A percentile compares a stretch with the other conserved stretches of the same genome.
Conservation (phyloP, 2,797 vertebrate genomes). For the Xiphophorus birchmanni region DNA sequence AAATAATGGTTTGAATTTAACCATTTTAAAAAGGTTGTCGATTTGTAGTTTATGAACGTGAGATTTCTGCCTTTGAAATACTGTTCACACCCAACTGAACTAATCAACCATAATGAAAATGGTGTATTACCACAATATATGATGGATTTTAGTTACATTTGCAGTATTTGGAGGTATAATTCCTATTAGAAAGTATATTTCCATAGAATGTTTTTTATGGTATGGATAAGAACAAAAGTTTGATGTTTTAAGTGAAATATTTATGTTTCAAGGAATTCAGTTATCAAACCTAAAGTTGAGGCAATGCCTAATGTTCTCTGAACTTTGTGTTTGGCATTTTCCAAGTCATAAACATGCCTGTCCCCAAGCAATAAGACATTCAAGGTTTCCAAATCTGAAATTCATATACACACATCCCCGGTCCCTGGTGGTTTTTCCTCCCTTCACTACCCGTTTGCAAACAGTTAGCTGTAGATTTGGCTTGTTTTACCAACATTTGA, state of each 20-base stretch:
- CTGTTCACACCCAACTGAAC: not conserved
- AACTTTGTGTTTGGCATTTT: not conserved
- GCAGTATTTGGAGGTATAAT: not conserved
- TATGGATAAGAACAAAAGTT: not conserved
- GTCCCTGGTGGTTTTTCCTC: not conserved
- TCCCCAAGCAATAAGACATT: not conserved
- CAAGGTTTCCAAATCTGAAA: not conserved
- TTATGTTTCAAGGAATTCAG: not conserved
- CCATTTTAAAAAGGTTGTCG: not conserved
- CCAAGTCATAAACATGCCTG: not conserved
- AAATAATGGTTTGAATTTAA: not conserved
- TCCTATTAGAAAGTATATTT: not conserved
- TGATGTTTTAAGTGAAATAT: not conserved
- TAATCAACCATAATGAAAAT: not conserved
- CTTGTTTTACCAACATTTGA: not conserved
- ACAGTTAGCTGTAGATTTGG: not conserved
- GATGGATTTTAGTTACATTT: not conserved
- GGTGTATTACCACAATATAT: not conserved
- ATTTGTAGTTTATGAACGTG: not conserved
- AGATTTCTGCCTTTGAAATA: not conserved
- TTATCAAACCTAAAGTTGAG: not conserved
- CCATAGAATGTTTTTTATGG: not conserved
- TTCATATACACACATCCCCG: not conserved
- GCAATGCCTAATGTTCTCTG: not conserved
- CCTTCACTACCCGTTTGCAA: not conserved